Percentiles rank a stretch among this genome's conserved stretches.
Conservation (phyloP, 2,113 vertebrate species). For the Phoenicopterus ruber region DNA sequence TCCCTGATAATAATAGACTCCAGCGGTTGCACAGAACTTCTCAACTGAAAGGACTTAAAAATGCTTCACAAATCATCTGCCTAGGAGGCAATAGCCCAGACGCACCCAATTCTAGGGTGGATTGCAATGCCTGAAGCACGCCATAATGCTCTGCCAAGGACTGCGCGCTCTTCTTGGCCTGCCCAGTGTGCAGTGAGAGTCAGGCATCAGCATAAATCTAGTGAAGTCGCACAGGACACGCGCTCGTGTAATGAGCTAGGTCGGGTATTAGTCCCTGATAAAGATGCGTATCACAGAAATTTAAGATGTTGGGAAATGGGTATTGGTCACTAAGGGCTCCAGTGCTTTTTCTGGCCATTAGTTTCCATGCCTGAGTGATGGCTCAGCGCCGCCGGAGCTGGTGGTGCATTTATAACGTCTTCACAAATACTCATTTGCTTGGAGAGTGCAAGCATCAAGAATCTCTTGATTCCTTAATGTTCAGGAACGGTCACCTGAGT, state of each 20-base stretch:
- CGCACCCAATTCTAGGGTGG: neutral
- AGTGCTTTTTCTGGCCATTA: neutral
- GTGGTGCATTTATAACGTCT: neutral
- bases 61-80: constrained; percentile 31
- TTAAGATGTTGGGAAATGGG: neutral
- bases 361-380: neutral
- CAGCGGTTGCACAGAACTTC: neutral
- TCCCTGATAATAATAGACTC: constrained; percentile 38
- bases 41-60: constrained; percentile 19
- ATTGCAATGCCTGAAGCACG: neutral
- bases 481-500: neutral
- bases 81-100: constrained; percentile 25
- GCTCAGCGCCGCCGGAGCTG: neutral
- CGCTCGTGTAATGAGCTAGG: neutral
- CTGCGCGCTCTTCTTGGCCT: rapidly evolving
- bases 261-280: neutral
- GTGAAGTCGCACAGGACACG: neutral
- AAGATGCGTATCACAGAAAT: neutral
- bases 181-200: rapidly evolving
- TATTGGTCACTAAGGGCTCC: neutral
- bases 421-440: neutral
- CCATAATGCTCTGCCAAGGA: neutral
- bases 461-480: neutral
- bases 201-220: neutral
- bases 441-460: no score